Evolutionary conservation across 2,888 invertebrate species (phyloP).

Genomic region (Sipha maydis): DNA sequence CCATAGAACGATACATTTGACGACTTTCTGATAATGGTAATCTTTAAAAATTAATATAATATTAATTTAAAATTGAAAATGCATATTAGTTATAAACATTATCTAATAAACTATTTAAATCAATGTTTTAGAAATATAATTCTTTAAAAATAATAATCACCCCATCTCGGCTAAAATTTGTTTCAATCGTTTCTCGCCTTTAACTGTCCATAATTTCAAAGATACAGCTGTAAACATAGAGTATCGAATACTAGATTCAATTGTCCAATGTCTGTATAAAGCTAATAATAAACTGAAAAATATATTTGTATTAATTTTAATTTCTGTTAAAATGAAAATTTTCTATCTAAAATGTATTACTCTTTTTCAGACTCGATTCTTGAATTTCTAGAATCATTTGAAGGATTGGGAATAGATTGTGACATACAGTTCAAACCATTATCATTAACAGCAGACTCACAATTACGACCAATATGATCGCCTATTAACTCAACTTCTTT

Average conservation of each 20-base stretch:
- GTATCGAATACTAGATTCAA: conserved; percentile 84
- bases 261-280: conserved; percentile 91
- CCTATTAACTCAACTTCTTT: conserved; percentile 68
- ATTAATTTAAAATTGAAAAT: background rate
- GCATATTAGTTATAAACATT: background rate
- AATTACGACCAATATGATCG: conserved; percentile 69
- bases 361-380: conserved; percentile 67
- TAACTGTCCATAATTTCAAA: conserved; percentile 86
- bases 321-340: background rate
- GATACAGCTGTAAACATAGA: conserved; percentile 82
- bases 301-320: background rate
- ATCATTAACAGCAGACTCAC: conserved; percentile 64
- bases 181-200: conserved; percentile 82
- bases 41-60: conserved; percentile 67
- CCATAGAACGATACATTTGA: conserved; percentile 89
- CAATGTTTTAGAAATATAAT: background rate
- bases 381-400: conserved; percentile 35
- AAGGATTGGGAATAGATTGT: conserved; percentile 66
- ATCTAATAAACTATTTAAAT: background rate
- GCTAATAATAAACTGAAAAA: conserved; percentile 70
- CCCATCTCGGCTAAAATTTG: conserved; percentile 94
- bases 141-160: conserved; percentile 67
- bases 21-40: conserved; percentile 86
- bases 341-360: conserved; percentile 63
- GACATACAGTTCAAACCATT: conserved; percentile 49